Evolutionary conservation across 2,113 vertebrate genomes (phyloP), one percentile per base, ranked within the genome.

Genomic region (Glareola pratincola): DNA sequence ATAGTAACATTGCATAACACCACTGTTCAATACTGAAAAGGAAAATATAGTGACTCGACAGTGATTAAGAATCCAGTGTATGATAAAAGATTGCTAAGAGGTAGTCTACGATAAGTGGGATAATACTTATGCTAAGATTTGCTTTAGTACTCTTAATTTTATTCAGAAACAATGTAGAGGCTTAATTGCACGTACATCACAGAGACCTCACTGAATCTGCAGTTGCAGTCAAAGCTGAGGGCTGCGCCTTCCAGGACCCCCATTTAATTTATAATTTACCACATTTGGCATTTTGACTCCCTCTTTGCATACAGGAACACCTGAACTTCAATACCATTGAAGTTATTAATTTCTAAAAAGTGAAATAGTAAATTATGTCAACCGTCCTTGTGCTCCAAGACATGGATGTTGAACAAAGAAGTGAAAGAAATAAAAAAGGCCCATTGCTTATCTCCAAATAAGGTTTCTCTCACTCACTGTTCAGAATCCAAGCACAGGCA

Each of bases 1-100:
- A 86, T 27, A 88, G 90, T 83, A 94, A 88, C 63, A 27, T 73
- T 95, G 57, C 78, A 83, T 79, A 94, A 93, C 85, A 85, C 23
- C 34, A 27, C 43, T n/a, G 4, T 5, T 90, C 71, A 50, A 79
- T 29, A 57, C 48, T 76, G 63, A 62, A 56, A 63, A 84, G 47
- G 60, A 63, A 92, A 74, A 50, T 24, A 36, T 0, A 54, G 74
- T 57, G 78, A 79, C 37, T 26, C 83, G 78, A n/a, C 74, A 76
- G 72, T 66, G 77, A 88, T 75, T 57, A 85, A 66, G 53, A 85
- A 88, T 48, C 32, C 32, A 71, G 23, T 13, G 29, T 34, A n/a
- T 67, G 54, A 54, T 36, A 77, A 77, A 92, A 88, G 34, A 66
- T 7, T 48, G 53, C n/a, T 50, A 51, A 93, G 34, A 86, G 2